A percentile compares a stretch with the other conserved stretches of the same genome.
These are phyloP conservation scores for Contarinia nasturtii DNA, from an alignment of 1,140 invertebrate genomes.

Conservation along the genomic window DNA sequence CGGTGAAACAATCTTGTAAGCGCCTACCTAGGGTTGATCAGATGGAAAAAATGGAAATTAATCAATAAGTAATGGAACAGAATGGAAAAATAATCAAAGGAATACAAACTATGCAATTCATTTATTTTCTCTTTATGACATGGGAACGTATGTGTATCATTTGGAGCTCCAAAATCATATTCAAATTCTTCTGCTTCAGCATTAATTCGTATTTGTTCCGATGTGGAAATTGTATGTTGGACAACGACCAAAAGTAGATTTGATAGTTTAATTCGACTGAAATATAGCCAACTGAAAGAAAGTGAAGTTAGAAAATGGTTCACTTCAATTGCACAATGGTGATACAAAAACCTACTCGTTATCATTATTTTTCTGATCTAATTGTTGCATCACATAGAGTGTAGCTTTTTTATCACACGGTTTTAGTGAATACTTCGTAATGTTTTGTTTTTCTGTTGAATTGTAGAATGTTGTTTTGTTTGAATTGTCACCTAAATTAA, in stretches of 20 bases:
- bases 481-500: too few relatives aligned
- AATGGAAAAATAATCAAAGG: too few relatives aligned
- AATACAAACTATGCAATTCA: constrained; percentile 35
- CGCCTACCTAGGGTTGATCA: too few relatives aligned
- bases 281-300: constrained; percentile 48
- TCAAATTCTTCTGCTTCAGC: constrained; percentile 13
- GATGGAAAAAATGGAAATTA: too few relatives aligned
- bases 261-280: constrained; percentile 49
- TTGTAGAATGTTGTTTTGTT: too few relatives aligned
- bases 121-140: constrained; percentile 59
- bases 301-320: constrained; percentile 17
- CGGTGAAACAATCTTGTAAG: constrained; percentile 51
- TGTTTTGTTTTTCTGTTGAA: too few relatives aligned
- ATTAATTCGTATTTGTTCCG: constrained; percentile 22
- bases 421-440: not conserved
- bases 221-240: constrained; percentile 19
- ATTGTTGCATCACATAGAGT: not conserved
- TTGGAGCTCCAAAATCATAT: constrained; percentile 17
- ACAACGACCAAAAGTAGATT: constrained; percentile 62
- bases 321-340: too few relatives aligned
- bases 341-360: not conserved
- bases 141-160: constrained; percentile 30
- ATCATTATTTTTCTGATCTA: not conserved
- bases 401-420: too few relatives aligned
- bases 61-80: too few relatives aligned